Base-by-base conservation (phyloP, 2,888 invertebrate genomes). In the Zygaena filipendulae region DNA sequence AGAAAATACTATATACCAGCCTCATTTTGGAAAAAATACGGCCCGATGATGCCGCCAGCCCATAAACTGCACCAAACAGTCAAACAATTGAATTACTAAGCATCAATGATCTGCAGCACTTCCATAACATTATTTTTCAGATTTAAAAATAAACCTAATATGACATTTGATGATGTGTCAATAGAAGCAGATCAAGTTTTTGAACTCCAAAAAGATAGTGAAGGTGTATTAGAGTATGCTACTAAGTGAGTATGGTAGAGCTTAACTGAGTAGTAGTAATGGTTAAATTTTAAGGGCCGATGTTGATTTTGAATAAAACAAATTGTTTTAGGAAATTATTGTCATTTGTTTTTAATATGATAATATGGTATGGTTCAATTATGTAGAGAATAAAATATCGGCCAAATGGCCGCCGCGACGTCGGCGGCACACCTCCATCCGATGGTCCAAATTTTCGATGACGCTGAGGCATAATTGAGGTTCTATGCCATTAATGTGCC, bases 131-230 rank as follows among this genome's bases (percentile, higher is more conserved):
- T 30, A 35, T 36, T 35, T 59, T 66, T 39, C 47, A 94, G 97
- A 43, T 97, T 85, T 64, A 97, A 97, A 77, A 97, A 97, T 74
- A 84, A 92, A 34, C 93, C 93, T 2, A 85, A 88, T 45, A 95
- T 98, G 96, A 91, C 93, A 11, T 98, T 99, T 77, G 97, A 97
- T 79, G 92, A 97, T 77, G 85, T 84, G 2, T 52, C 68, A 6
- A 66, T 74, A 27, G 82, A 84, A 47, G 82, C 95, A 4, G 96
- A 97, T 59, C 96, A 97, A 72, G 90, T 91, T 55, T 92, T 97
- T 81, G 92, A 95, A 44, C 68, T 97, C 25, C 86, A 87, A 38
- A 85, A 83, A 37, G 96, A 97, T 66, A 77, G 82, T 22, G 80
- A 84, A 36, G 97, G 95, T 8, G 75, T 86, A 35, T 68, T 95